Conservation (phyloP, 2,888 invertebrate species). For the Pediacus dermestoides region DNA sequence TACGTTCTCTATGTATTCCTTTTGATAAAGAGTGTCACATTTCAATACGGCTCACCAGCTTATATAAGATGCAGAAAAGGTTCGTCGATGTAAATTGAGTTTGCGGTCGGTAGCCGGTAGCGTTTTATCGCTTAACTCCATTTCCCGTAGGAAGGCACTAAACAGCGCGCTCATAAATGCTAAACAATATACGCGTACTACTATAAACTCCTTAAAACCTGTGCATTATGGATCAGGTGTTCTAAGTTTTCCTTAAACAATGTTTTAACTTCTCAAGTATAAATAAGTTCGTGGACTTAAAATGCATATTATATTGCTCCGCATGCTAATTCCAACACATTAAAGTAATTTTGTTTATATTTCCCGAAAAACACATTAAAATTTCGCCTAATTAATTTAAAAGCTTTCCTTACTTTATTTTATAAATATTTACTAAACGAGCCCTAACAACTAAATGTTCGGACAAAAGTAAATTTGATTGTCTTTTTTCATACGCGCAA, state of each 20-base stretch:
- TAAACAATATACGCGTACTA: slow-evolving; percentile 32
- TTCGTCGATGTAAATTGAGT: slow-evolving; percentile 43
- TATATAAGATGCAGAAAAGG: slow-evolving; percentile 20
- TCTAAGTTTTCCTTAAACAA: slow-evolving; percentile 26
- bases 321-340: too few relatives aligned
- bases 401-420: too few relatives aligned
- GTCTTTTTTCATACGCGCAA: too few relatives aligned
- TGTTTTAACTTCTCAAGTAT: slow-evolving; percentile 29
- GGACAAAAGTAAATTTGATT: too few relatives aligned
- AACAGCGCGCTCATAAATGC: slow-evolving; percentile 30
- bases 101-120: slow-evolving; percentile 33
- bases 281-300: too few relatives aligned
- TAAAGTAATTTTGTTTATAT: too few relatives aligned
- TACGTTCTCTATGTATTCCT: too few relatives aligned
- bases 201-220: slow-evolving; percentile 36
- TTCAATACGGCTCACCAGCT: slow-evolving; percentile 23
- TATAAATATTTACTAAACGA: too few relatives aligned
- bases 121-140: slow-evolving; percentile 43
- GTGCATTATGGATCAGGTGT: slow-evolving; percentile 41
- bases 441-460: too few relatives aligned
- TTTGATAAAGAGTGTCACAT: slow-evolving; percentile 26
- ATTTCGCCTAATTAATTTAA: too few relatives aligned
- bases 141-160: slow-evolving; percentile 33
- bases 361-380: too few relatives aligned
- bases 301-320: too few relatives aligned